Conservation (phyloP, 2,888 invertebrate species). For the Rhagium mordax region DNA sequence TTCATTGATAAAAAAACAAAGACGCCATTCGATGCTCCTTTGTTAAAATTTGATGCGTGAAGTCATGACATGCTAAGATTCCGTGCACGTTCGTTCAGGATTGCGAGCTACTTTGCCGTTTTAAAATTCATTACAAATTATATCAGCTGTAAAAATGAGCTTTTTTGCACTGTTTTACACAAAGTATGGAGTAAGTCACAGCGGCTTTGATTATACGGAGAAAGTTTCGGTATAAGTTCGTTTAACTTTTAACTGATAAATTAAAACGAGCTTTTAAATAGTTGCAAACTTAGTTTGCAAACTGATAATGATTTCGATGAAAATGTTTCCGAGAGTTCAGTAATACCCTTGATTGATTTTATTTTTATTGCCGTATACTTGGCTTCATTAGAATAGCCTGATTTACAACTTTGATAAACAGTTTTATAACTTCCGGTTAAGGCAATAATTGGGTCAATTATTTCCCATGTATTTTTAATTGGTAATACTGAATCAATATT, state of each 20-base stretch:
- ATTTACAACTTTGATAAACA: not conserved
- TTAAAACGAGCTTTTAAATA: slow-evolving; percentile 26
- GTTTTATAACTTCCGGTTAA: too few relatives aligned
- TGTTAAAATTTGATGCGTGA: slow-evolving; percentile 56
- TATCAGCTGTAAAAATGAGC: slow-evolving; percentile 69
- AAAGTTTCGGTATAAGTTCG: slow-evolving; percentile 4
- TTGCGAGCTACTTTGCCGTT: slow-evolving; percentile 68
- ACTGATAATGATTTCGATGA: slow-evolving; percentile 25
- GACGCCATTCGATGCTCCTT: slow-evolving; percentile 43
- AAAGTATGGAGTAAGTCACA: slow-evolving; percentile 37
- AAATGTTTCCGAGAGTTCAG: not conserved
- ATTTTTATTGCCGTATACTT: not conserved
- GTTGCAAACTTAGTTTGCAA: slow-evolving; percentile 19
- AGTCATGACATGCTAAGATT: slow-evolving; percentile 60
- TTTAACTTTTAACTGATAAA: slow-evolving; percentile 24
- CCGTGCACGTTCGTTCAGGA: slow-evolving; percentile 68
- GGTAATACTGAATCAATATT: too few relatives aligned
- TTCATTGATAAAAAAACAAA: slow-evolving; percentile 44
- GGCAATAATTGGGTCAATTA: too few relatives aligned
- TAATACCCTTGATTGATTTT: not conserved
- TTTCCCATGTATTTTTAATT: too few relatives aligned
- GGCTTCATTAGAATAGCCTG: not conserved
- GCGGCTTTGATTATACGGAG: slow-evolving; percentile 35
- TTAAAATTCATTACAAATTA: slow-evolving; percentile 71
- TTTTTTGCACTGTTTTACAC: slow-evolving; percentile 53